These are phyloP conservation scores for Empidonax alnorum DNA, from an alignment of 2,113 vertebrate genomes.

Conservation along the genomic window DNA sequence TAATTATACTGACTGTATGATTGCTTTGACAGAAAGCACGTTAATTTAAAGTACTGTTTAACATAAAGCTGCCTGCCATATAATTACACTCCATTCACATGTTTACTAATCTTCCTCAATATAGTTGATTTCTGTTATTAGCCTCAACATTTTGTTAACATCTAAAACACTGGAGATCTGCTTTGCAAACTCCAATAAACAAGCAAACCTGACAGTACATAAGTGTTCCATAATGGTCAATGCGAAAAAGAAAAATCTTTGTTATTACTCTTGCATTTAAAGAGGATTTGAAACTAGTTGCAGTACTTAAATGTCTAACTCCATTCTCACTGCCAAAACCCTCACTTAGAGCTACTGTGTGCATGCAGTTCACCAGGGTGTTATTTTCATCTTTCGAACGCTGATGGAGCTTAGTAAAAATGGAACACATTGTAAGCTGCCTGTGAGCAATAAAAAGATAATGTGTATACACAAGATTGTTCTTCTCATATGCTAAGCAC, in stretches of 20 bases:
- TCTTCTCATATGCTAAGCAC: constrained; percentile 20
- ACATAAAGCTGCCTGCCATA: constrained; percentile 60
- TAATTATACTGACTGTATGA: constrained; percentile 36
- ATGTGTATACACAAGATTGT: background rate
- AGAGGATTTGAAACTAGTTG: constrained; percentile 7
- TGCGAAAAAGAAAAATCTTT: background rate
- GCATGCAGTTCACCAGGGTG: rapidly evolving
- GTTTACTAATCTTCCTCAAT: constrained; percentile 63
- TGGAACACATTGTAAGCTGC: background rate
- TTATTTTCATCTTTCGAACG: constrained; percentile 4
- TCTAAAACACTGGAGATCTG: constrained; percentile 47
- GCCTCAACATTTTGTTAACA: constrained; percentile 46
- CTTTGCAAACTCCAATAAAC: constrained; percentile 64
- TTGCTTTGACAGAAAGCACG: constrained; percentile 34
- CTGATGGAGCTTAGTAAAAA: constrained; percentile 21
- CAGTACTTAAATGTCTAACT: background rate
- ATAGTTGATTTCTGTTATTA: constrained; percentile 68
- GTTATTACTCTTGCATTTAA: background rate
- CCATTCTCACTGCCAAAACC: background rate
- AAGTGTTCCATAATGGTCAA: constrained; percentile 23
- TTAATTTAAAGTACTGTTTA: constrained; percentile 65
- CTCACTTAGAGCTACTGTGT: background rate
- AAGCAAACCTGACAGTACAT: background rate
- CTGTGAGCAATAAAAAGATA: constrained; percentile 16
- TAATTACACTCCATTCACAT: constrained; percentile 69